These are phyloP conservation scores for Cynoglossus semilaevis DNA, from an alignment of 2,113 vertebrate genomes.

Conservation along the genomic window DNA sequence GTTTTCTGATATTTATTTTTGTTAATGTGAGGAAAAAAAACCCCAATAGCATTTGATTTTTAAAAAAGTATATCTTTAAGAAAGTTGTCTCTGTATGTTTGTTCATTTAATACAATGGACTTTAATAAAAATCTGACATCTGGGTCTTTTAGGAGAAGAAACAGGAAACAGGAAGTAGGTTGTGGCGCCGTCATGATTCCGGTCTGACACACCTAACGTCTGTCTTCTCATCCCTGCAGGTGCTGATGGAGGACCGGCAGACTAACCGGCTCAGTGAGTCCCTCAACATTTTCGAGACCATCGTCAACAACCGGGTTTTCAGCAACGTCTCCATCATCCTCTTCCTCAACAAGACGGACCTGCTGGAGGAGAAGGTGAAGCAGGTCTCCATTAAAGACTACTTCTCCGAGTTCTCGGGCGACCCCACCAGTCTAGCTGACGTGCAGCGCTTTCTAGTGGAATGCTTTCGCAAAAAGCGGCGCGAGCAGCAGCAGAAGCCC, in stretches of 20 bases:
- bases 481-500: constrained; percentile 91
- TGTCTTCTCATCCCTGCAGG: constrained; percentile 49
- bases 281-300: constrained; percentile 98
- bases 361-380: constrained; percentile 93
- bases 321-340: constrained; percentile 96
- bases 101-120: no score
- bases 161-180: no score
- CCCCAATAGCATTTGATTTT: no score
- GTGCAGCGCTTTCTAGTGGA: constrained; percentile 95
- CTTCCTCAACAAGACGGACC: constrained; percentile 97
- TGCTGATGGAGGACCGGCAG: constrained; percentile 96
- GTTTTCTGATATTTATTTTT: no score
- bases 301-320: constrained; percentile 96
- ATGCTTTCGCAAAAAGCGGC: constrained; percentile 91
- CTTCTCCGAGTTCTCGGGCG: constrained; percentile 85
- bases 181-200: no score
- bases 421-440: constrained; percentile 82
- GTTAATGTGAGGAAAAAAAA: no score
- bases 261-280: constrained; percentile 97
- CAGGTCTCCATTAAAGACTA: constrained; percentile 95
- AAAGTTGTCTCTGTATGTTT: no score
- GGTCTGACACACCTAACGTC: no score
- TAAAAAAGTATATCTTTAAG: no score
- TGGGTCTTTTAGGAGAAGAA: no score
- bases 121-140: no score